Evolutionary conservation across 1,140 invertebrate species (phyloP).

Genomic region (Chironomus tepperi): DNA sequence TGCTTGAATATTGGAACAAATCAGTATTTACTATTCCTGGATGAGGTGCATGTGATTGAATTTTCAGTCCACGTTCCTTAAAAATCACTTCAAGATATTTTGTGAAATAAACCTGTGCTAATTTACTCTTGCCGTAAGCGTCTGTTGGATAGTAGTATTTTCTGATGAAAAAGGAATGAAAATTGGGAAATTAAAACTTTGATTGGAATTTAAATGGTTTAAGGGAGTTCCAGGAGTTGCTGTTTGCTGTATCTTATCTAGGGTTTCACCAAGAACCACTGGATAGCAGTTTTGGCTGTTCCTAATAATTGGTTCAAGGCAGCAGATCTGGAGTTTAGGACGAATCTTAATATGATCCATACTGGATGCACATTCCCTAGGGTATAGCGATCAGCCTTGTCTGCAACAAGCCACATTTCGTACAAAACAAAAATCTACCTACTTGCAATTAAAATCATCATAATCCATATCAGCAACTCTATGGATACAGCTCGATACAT

Average conservation of each 20-base stretch:
- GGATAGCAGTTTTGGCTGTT: no score
- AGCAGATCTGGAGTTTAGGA: no score
- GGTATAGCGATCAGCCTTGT: no score
- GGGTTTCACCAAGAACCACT: no score
- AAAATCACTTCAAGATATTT: conserved; percentile 56
- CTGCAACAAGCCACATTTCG: no score
- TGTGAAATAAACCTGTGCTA: conserved; percentile 74
- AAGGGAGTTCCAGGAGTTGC: no score
- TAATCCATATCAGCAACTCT: conserved; percentile 63
- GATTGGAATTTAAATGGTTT: no score
- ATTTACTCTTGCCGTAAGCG: conserved; percentile 80
- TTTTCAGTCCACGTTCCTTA: conserved; percentile 31
- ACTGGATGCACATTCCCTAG: no score
- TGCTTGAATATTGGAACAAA: conserved; percentile 60
- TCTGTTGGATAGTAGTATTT: conserved; percentile 44
- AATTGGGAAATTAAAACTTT: no score
- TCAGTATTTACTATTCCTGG: conserved; percentile 85
- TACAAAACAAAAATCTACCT: conserved; percentile 31
- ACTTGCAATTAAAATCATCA: conserved; percentile 67
- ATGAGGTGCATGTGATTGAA: conserved; percentile 70
- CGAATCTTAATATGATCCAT: no score
- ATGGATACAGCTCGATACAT: conserved; percentile 80
- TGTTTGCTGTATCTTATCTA: no score
- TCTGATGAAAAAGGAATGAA: conserved; percentile 28
- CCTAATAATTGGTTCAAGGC: no score